Evolutionary conservation across 2,113 vertebrate species (phyloP).

Genomic region (Odocoileus hemionus): DNA sequence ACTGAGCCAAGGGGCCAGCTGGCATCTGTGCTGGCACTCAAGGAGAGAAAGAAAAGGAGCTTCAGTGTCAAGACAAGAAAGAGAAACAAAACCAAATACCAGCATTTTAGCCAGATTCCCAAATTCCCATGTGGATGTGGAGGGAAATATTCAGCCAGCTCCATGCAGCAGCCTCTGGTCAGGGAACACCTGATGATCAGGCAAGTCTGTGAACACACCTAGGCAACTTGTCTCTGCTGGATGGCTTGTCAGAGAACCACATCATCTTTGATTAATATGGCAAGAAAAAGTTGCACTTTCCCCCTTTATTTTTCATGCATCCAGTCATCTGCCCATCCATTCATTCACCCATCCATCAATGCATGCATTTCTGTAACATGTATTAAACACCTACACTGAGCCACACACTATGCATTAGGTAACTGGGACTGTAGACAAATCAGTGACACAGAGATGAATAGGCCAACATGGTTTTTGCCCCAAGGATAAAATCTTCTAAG

Average conservation of each 20-base stretch:
- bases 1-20: slow-evolving; percentile 64
- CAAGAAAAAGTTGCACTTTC: neutral
- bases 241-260: neutral
- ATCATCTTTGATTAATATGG: neutral
- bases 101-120: slow-evolving; percentile 60
- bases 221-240: neutral
- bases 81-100: slow-evolving; percentile 72
- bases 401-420: neutral
- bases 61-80: slow-evolving; percentile 63
- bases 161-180: slow-evolving; percentile 25
- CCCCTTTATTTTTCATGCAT: neutral
- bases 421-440: neutral
- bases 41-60: slow-evolving; percentile 59
- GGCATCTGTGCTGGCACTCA: slow-evolving; percentile 65
- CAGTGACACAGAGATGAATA: slow-evolving; percentile 13
- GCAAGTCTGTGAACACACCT: slow-evolving; percentile 21
- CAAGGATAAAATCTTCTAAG: slow-evolving; percentile 36
- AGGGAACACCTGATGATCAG: neutral
- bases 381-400: slow-evolving; percentile 17
- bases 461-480: neutral
- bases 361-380: neutral
- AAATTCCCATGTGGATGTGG: slow-evolving; percentile 24
- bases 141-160: slow-evolving; percentile 32
- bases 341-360: neutral
- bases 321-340: neutral